A percentile compares a stretch with the other conserved stretches of the same genome.
phyloP scores from a whole-genome alignment of 2,113 vertebrate genomes.

The Strix uralensis region DNA sequence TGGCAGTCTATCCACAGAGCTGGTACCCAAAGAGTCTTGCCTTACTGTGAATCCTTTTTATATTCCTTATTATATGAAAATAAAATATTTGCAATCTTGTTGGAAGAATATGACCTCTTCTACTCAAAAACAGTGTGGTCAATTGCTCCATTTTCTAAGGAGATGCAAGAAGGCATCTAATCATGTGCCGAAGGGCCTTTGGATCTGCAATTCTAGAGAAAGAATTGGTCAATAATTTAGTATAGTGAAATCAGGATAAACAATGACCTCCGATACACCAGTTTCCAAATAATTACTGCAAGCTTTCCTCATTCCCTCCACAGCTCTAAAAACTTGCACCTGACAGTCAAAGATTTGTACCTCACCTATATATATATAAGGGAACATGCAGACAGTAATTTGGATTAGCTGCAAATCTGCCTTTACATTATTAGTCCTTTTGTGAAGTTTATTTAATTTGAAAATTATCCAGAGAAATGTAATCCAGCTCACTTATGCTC shows the following conservation, averaged over 20 bases:
- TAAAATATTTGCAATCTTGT: not conserved
- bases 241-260: not conserved
- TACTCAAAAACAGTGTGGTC: not conserved
- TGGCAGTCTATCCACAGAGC: not conserved
- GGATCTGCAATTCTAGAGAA: not conserved
- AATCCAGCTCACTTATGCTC: not conserved
- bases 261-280: not conserved
- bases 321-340: not conserved
- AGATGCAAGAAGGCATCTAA: not conserved
- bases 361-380: not conserved
- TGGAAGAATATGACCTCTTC: not conserved
- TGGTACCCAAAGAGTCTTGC: not conserved
- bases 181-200: not conserved
- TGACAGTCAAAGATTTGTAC: not conserved
- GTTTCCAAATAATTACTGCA: not conserved
- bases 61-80: not conserved
- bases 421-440: not conserved
- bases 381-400: not conserved
- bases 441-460: not conserved
- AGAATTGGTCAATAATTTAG: not conserved
- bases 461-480: constrained; percentile 7
- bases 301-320: not conserved
- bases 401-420: not conserved
- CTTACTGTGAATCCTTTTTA: not conserved
- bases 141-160: not conserved